A percentile compares a stretch with the other conserved stretches of the same genome.
These are phyloP conservation scores for Scomberomorus guttatus DNA, from an alignment of 2,797 vertebrate species.

Conservation along the genomic window DNA sequence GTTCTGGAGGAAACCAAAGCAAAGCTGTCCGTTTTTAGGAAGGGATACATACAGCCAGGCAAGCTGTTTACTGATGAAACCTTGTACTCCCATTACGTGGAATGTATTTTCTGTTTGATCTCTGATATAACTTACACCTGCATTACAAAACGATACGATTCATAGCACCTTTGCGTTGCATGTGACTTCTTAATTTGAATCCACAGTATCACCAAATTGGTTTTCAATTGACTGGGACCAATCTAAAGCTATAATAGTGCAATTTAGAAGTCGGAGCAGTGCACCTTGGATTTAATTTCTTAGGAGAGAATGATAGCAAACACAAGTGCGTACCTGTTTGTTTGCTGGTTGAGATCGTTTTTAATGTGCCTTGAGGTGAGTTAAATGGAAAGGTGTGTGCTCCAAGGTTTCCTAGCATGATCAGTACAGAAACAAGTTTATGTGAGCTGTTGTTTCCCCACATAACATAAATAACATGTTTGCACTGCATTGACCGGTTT, in stretches of 20 bases:
- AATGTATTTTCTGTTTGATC: constrained; percentile 68
- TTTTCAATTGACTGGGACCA: constrained; percentile 63
- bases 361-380: constrained; percentile 79
- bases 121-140: constrained; percentile 42
- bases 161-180: constrained; percentile 19
- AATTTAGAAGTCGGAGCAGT: constrained; percentile 47
- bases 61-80: constrained; percentile 46
- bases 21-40: constrained; percentile 55
- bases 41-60: constrained; percentile 48
- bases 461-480: constrained; percentile 31
- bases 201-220: constrained; percentile 25
- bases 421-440: constrained; percentile 26
- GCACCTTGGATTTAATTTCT: constrained; percentile 36
- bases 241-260: constrained; percentile 54
- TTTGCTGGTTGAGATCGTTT: constrained; percentile 53
- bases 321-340: constrained; percentile 19
- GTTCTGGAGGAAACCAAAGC: constrained; percentile 73
- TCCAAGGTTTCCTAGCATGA: constrained; percentile 38
- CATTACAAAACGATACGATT: constrained; percentile 43
- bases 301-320: constrained; percentile 28
- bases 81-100: constrained; percentile 49
- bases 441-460: constrained; percentile 20
- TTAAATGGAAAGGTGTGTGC: constrained; percentile 30
- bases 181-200: constrained; percentile 48
- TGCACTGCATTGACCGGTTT: constrained; percentile 20